These are phyloP conservation scores for Zygothrica quintamaculata DNA, from an alignment of 2,888 invertebrate species.

Conservation along the genomic window DNA sequence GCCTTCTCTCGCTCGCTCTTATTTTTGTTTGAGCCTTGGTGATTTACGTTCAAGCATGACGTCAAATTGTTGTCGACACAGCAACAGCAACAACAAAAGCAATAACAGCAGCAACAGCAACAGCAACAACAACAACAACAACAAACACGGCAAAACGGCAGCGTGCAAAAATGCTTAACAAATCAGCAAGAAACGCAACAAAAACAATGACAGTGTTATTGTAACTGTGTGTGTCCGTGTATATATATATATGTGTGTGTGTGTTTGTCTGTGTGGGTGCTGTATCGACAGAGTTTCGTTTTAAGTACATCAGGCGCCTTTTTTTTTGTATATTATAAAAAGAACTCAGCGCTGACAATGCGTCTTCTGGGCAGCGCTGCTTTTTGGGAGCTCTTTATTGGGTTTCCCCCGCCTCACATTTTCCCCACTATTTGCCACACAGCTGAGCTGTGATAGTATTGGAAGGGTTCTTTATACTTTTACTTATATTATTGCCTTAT, in stretches of 20 bases:
- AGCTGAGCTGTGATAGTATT: slow-evolving; percentile 8
- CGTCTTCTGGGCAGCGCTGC: slow-evolving; percentile 52
- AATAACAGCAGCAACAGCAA: slow-evolving; percentile 24
- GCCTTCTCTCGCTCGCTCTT: slow-evolving; percentile 15
- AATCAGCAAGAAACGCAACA: slow-evolving; percentile 54
- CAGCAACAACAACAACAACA: slow-evolving; percentile 26
- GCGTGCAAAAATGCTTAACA: slow-evolving; percentile 58
- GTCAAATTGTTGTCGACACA: slow-evolving; percentile 68
- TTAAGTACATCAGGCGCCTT: slow-evolving; percentile 29
- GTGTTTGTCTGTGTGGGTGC: slow-evolving; percentile 45
- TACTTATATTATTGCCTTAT: slow-evolving; percentile 73
- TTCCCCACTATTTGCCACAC: neutral
- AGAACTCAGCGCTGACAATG: slow-evolving; percentile 49
- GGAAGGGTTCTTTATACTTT: slow-evolving; percentile 41
- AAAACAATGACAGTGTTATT: slow-evolving; percentile 27
- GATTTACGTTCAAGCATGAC: slow-evolving; percentile 75
- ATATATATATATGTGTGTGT: no score
- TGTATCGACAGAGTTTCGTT: slow-evolving; percentile 49
- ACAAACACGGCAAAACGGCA: slow-evolving; percentile 27
- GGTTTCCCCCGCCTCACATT: slow-evolving; percentile 43
- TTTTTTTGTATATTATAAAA: slow-evolving; percentile 1
- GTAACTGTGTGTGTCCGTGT: slow-evolving; percentile 9
- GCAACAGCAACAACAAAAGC: neutral
- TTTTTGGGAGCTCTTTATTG: slow-evolving; percentile 75
- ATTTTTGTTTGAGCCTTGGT: slow-evolving; percentile 48